Conservation (phyloP, 2,113 vertebrate species). For the Xyliphius kryptos region DNA sequence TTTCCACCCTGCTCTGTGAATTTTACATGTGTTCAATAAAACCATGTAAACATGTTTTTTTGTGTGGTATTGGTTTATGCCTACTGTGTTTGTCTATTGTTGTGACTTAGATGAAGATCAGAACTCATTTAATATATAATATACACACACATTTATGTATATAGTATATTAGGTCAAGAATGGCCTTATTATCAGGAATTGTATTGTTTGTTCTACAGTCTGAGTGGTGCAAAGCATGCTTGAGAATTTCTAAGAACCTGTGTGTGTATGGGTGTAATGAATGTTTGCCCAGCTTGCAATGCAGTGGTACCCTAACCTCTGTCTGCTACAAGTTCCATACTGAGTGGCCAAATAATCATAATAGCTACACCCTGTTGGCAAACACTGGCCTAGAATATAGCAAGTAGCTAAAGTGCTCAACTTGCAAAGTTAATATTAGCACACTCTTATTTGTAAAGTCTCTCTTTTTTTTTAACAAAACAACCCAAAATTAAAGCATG, state of each 20-base stretch:
- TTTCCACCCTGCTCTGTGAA: too few species aligned
- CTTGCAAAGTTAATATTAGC: too few species aligned
- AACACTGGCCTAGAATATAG: constrained; percentile 16
- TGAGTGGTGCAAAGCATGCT: constrained; percentile 10
- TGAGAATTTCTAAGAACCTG: constrained; percentile 13
- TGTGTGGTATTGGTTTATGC: too few species aligned
- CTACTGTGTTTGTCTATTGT: too few species aligned
- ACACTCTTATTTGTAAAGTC: neutral
- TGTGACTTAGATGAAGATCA: too few species aligned
- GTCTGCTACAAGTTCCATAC: constrained; percentile 3
- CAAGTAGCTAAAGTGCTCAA: neutral
- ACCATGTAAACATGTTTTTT: too few species aligned
- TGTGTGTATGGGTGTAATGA: constrained; percentile 12
- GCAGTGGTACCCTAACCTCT: constrained; percentile 29
- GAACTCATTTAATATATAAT: too few species aligned
- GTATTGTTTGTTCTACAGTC: constrained; percentile 29
- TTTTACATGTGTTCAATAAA: too few species aligned
- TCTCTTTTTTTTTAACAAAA: neutral
- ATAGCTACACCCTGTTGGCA: constrained; percentile 23
- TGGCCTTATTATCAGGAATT: constrained; percentile 9
- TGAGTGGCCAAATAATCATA: constrained; percentile 4
- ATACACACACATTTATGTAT: too few species aligned
- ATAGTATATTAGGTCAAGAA: constrained; percentile 19
- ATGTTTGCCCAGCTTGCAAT: constrained; percentile 25
- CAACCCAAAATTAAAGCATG: too few species aligned